Conservation (phyloP, 2,797 vertebrate genomes). For the Gobio occitaniae region DNA sequence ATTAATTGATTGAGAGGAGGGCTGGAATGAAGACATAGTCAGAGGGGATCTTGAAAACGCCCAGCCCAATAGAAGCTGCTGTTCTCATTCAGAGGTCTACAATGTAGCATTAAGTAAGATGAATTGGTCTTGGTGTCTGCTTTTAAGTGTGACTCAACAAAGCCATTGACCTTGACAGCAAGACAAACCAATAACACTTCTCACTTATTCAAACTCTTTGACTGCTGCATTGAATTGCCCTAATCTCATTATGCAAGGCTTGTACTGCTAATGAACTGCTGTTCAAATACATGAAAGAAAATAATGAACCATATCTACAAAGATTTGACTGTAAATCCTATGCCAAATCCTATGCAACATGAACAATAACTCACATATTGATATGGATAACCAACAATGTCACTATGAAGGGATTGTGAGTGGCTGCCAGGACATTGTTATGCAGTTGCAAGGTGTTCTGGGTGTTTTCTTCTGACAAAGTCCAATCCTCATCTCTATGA, state of each 20-base stretch:
- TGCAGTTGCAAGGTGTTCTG: not conserved
- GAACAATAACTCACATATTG: not conserved
- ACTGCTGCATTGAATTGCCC: not conserved
- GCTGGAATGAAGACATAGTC: constrained; percentile 74
- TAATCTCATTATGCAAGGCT: constrained; percentile 24
- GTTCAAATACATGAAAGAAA: constrained; percentile 11
- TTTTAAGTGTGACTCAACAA: constrained; percentile 68
- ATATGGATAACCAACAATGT: not conserved
- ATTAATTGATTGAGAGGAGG: constrained; percentile 76
- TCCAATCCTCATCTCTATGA: not conserved
- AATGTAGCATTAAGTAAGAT: constrained; percentile 78
- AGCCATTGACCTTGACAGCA: constrained; percentile 74
- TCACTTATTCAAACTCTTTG: constrained; percentile 8
- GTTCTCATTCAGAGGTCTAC: constrained; percentile 69
- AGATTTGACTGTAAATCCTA: not conserved
- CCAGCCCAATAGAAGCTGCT: constrained; percentile 71
- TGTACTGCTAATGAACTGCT: not conserved
- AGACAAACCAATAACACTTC: constrained; percentile 41
- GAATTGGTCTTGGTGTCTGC: constrained; percentile 71
- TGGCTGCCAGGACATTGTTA: not conserved
- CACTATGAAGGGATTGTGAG: not conserved
- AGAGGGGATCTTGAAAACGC: constrained; percentile 65
- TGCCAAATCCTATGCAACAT: not conserved
- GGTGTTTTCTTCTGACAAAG: not conserved
- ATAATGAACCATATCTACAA: constrained; percentile 3